phyloP scores from a whole-genome alignment of 2,113 vertebrate species.

The Collichthys lucidus region DNA sequence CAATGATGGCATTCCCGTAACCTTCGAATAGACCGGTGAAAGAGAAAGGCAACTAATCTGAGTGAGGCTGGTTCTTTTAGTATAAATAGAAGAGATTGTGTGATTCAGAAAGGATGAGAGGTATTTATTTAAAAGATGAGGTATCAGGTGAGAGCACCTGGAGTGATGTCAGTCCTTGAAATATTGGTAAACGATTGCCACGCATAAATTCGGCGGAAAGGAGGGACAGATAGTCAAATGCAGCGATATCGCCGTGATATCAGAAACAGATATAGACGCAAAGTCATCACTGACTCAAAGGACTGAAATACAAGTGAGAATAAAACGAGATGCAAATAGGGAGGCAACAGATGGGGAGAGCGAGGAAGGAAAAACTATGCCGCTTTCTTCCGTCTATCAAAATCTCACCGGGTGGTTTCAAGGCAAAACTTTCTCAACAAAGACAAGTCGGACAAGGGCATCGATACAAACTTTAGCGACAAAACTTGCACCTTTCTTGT shows the following conservation, averaged over 20 bases:
- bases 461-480: constrained; percentile 5
- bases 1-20: not conserved
- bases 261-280: constrained; percentile 24
- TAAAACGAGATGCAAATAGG: constrained; percentile 53
- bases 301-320: constrained; percentile 24
- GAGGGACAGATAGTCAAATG: constrained; percentile 6
- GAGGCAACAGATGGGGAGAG: constrained; percentile 14
- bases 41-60: not conserved
- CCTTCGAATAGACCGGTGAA: not conserved
- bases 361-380: constrained; percentile 28
- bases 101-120: constrained; percentile 29
- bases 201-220: constrained; percentile 26
- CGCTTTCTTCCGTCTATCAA: constrained; percentile 23
- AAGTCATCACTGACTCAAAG: constrained; percentile 44
- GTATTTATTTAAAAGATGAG: constrained; percentile 32
- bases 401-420: not conserved
- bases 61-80: not conserved
- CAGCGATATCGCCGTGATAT: constrained; percentile 16
- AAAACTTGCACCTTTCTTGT: constrained; percentile 4
- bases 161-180: constrained; percentile 32
- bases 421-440: not conserved
- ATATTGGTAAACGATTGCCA: constrained; percentile 2
- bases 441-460: not conserved
- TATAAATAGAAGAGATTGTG: not conserved
- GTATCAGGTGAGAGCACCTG: constrained; percentile 36